These are phyloP conservation scores for Apteryx owenii DNA, from an alignment of 2,113 vertebrate genomes.

Conservation along the genomic window DNA sequence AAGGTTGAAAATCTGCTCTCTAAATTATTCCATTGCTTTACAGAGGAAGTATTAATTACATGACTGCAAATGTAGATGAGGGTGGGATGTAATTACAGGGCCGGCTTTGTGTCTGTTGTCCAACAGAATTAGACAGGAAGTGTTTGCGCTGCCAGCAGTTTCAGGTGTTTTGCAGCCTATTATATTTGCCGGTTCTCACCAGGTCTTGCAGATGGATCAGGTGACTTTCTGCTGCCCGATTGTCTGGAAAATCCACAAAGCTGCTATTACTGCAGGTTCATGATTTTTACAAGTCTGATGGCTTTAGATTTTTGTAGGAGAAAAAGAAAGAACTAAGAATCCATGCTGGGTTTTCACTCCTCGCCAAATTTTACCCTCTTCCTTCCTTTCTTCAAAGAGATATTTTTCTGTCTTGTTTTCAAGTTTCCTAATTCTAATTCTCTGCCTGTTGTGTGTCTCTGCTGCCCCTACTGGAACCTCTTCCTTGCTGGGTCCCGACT, in stretches of 20 bases:
- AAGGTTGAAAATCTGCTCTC: constrained; percentile 75
- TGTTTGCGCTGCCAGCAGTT: constrained; percentile 74
- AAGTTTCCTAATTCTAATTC: not conserved
- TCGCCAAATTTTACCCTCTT: not conserved
- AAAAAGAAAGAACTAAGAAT: constrained; percentile 15
- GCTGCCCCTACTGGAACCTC: not conserved
- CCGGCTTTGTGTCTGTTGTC: constrained; percentile 83
- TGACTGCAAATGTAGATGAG: constrained; percentile 79
- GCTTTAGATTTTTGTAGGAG: constrained; percentile 27
- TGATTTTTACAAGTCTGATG: constrained; percentile 39
- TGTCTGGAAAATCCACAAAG: constrained; percentile 80
- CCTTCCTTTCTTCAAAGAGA: not conserved
- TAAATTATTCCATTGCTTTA: constrained; percentile 82
- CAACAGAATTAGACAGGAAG: constrained; percentile 84
- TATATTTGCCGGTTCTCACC: constrained; percentile 78
- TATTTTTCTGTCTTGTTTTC: not conserved
- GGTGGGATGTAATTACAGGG: constrained; percentile 86
- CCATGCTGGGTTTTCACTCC: not conserved
- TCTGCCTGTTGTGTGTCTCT: not conserved
- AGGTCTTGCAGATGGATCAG: constrained; percentile 73
- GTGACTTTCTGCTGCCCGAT: constrained; percentile 78
- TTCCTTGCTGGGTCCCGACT: not conserved
- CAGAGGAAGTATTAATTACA: constrained; percentile 88
- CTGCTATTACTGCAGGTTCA: constrained; percentile 63
- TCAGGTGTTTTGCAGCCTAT: constrained; percentile 81